These are phyloP conservation scores for Macroteleia sp. DNA, from an alignment of 2,888 invertebrate species.

Conservation along the genomic window DNA sequence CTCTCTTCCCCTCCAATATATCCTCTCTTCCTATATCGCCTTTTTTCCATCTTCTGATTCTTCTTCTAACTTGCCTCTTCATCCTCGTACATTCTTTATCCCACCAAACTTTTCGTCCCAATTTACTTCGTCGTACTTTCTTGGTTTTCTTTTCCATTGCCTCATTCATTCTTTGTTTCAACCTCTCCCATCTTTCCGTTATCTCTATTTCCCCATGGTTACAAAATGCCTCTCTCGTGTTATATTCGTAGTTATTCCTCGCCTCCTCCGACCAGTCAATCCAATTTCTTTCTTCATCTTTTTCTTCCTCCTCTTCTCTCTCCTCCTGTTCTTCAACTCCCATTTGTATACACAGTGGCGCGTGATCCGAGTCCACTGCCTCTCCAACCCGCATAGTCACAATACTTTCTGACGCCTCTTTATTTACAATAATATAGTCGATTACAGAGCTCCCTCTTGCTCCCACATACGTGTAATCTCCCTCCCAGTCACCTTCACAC, in stretches of 20 bases:
- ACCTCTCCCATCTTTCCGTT: not conserved
- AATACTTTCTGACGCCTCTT: not conserved
- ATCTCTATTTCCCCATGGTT: not conserved
- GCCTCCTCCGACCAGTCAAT: conserved; percentile 11
- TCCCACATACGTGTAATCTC: conserved; percentile 57
- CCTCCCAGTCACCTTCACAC: conserved; percentile 48
- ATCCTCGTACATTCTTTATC: not conserved
- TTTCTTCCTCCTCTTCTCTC: not conserved
- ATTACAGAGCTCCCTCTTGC: conserved; percentile 49
- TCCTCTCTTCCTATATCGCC: not conserved
- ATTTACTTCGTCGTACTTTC: not conserved
- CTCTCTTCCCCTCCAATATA: not conserved
- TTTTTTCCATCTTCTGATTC: conserved; percentile 1
- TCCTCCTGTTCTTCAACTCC: too few species aligned
- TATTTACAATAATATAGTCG: conserved; percentile 38
- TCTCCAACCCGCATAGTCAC: not conserved
- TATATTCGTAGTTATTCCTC: not conserved
- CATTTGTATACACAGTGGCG: too few species aligned
- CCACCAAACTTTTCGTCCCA: conserved; percentile 8
- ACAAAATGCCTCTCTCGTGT: not conserved
- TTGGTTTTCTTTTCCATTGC: not conserved
- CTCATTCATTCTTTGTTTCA: not conserved
- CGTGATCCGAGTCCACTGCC: conserved; percentile 62
- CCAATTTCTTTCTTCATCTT: not conserved
- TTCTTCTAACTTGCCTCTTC: conserved; percentile 7